Conservation (phyloP, 2,888 invertebrate genomes). For the Busseola fusca region DNA sequence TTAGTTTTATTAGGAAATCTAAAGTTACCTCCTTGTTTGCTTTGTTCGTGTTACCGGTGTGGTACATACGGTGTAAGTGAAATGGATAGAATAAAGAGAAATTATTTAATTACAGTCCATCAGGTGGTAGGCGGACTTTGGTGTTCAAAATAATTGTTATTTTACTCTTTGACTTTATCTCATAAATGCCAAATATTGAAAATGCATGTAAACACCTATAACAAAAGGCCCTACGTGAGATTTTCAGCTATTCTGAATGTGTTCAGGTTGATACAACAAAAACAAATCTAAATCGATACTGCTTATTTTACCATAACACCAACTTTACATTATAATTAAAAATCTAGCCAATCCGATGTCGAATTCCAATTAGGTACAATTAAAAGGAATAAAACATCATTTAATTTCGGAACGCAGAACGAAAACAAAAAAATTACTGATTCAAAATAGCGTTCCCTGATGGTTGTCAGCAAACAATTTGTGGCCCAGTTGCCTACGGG, state of each 20-base stretch:
- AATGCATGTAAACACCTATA: not conserved
- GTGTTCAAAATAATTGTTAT: not conserved
- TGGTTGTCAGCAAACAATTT: conserved; percentile 61
- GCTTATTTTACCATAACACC: not conserved
- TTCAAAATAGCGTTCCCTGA: conserved; percentile 47
- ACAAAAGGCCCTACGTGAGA: not conserved
- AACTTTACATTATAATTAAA: conserved; percentile 2
- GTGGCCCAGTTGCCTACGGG: conserved; percentile 63
- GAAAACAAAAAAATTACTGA: conserved; percentile 48
- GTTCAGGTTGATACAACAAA: not conserved
- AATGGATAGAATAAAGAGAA: not conserved
- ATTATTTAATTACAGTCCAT: not conserved
- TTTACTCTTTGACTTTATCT: too few species aligned
- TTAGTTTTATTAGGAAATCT: conserved; percentile 46
- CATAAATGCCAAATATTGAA: not conserved
- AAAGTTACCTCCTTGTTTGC: conserved; percentile 24
- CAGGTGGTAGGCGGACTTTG: not conserved
- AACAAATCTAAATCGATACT: conserved; percentile 1
- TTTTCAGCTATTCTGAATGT: not conserved
- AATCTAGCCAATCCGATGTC: conserved; percentile 11
- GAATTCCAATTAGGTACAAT: conserved; percentile 41
- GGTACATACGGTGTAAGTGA: not conserved
- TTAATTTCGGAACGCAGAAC: conserved; percentile 43
- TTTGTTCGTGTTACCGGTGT: not conserved
- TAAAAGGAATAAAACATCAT: conserved; percentile 45